Evolutionary conservation across 2,888 invertebrate genomes (phyloP).

Genomic region (Hoplodrina blanda): DNA sequence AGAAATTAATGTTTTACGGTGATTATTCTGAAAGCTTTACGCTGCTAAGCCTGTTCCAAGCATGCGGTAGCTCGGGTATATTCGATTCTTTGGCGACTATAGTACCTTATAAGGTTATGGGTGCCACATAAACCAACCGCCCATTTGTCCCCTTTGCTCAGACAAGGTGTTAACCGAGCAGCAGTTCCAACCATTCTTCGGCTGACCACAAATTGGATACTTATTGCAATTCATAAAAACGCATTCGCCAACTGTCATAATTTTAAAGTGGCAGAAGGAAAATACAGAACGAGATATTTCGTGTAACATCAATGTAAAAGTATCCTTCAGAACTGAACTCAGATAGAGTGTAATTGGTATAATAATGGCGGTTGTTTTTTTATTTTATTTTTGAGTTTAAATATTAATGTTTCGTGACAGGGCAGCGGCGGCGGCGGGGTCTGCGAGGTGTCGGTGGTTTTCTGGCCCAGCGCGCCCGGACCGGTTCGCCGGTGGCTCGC

Average conservation of each 20-base stretch:
- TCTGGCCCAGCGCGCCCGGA: slow-evolving; percentile 88
- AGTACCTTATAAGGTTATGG: slow-evolving; percentile 80
- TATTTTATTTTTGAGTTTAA: slow-evolving; percentile 83
- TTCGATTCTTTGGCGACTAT: slow-evolving; percentile 74
- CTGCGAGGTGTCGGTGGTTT: slow-evolving; percentile 89
- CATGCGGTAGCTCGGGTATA: slow-evolving; percentile 59
- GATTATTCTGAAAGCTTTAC: slow-evolving; percentile 48
- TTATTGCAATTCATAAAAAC: slow-evolving; percentile 67
- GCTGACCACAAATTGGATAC: slow-evolving; percentile 74
- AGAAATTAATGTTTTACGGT: slow-evolving; percentile 44
- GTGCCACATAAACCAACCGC: slow-evolving; percentile 77
- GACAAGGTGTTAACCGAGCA: slow-evolving; percentile 83
- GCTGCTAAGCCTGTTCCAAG: slow-evolving; percentile 41
- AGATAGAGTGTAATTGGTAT: slow-evolving; percentile 80
- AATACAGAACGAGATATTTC: slow-evolving; percentile 66
- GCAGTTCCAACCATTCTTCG: slow-evolving; percentile 72
- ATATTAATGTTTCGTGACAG: slow-evolving; percentile 90
- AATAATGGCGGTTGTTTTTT: slow-evolving; percentile 82
- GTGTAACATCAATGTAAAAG: slow-evolving; percentile 71
- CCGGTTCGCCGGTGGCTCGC: slow-evolving; percentile 85
- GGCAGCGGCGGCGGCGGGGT: slow-evolving; percentile 79
- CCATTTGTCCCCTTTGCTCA: slow-evolving; percentile 82
- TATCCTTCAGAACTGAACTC: slow-evolving; percentile 69
- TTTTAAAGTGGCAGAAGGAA: slow-evolving; percentile 63
- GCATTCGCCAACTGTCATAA: slow-evolving; percentile 71